Conservation (phyloP, 2,888 invertebrate species). For the Acanthococcus lagerstroemiae region DNA sequence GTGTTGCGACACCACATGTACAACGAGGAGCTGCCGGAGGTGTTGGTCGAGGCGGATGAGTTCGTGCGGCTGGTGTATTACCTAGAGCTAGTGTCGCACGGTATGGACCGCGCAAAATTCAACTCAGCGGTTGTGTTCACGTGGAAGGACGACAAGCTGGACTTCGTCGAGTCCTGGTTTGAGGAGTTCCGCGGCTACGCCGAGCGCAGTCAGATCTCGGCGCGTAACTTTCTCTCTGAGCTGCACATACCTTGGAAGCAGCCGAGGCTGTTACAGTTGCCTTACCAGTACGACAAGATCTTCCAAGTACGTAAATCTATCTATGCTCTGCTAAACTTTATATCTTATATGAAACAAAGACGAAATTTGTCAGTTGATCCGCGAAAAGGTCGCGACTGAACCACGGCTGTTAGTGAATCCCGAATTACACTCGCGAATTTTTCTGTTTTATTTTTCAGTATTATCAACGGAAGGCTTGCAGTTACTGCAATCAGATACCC, state of each 20-base stretch:
- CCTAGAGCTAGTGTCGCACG: conserved; percentile 60
- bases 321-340: neutral
- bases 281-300: conserved; percentile 81
- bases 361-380: too few relatives aligned
- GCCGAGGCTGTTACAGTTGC: conserved; percentile 73
- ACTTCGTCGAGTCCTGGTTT: conserved; percentile 17
- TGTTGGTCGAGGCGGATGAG: conserved; percentile 56
- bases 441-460: conserved; percentile 44
- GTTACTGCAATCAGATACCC: conserved; percentile 79
- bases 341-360: too few relatives aligned
- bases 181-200: conserved; percentile 11
- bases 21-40: conserved; percentile 61
- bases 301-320: conserved; percentile 54
- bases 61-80: conserved; percentile 68
- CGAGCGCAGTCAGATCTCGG: conserved; percentile 6
- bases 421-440: neutral
- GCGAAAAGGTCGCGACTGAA: too few relatives aligned
- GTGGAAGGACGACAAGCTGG: conserved; percentile 12
- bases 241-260: conserved; percentile 52
- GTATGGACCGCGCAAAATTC: conserved; percentile 49
- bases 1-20: conserved; percentile 73
- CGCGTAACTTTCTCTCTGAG: conserved; percentile 21
- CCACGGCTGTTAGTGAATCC: too few relatives aligned
- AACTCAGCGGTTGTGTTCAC: conserved; percentile 37
- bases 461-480: conserved; percentile 82